Percentiles rank a stretch among this genome's conserved stretches.
phyloP scores from a whole-genome alignment of 2,113 vertebrate species.

The Microtus pennsylvanicus region DNA sequence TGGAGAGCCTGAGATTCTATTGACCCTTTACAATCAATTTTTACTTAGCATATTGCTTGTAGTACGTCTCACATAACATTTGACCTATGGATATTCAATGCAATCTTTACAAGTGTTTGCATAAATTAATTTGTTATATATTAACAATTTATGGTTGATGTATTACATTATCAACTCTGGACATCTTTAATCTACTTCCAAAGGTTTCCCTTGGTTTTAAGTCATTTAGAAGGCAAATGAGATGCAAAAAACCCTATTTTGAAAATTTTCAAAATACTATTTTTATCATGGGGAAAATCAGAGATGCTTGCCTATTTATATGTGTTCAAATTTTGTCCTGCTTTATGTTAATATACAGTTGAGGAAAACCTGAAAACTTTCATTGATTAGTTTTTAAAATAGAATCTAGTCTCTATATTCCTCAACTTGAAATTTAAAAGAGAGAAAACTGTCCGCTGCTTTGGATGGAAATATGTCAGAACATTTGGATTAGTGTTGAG shows the following conservation, averaged over 20 bases:
- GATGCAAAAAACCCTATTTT: background rate
- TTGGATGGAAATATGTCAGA: background rate
- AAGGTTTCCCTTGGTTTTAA: background rate
- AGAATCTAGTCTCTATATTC: background rate
- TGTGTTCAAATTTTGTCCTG: background rate
- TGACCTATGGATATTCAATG: background rate
- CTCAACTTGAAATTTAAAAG: background rate
- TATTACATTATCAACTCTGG: background rate
- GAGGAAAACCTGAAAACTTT: background rate
- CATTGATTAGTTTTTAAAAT: background rate
- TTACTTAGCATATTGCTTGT: background rate
- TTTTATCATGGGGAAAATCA: background rate
- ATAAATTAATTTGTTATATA: background rate
- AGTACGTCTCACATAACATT: background rate
- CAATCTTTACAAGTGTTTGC: background rate
- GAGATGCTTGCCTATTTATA: background rate
- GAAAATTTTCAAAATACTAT: background rate
- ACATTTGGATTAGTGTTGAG: background rate
- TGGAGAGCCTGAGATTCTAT: background rate
- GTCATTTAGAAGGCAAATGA: background rate
- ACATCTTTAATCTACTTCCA: background rate
- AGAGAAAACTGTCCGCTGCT: background rate
- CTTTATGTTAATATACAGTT: background rate
- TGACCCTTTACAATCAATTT: background rate
- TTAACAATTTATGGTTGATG: background rate